A percentile compares a stretch with the other conserved stretches of the same genome.
phyloP scores from a whole-genome alignment of 1,140 invertebrate species.

The Brachionus rotundiformis region DNA sequence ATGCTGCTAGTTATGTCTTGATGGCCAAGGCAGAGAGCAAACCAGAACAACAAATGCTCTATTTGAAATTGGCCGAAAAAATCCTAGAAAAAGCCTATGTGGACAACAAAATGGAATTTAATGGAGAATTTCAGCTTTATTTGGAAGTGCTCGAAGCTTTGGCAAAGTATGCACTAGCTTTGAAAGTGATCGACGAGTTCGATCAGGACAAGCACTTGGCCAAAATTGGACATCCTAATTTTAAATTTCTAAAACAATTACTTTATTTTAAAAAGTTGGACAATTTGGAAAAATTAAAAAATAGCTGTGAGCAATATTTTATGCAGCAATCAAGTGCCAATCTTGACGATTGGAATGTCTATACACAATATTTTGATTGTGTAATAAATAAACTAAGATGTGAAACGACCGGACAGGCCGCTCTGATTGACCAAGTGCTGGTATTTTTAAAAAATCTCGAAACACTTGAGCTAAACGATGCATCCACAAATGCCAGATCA shows the following conservation, averaged over 20 bases:
- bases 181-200: conserved; percentile 12
- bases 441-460: conserved; percentile 4
- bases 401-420: neutral
- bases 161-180: neutral
- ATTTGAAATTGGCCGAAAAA: conserved; percentile 41
- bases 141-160: conserved; percentile 8
- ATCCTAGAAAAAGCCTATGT: conserved; percentile 24
- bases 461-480: neutral
- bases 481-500: neutral
- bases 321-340: neutral
- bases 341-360: conserved; percentile 34
- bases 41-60: neutral
- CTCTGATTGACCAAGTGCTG: neutral
- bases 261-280: conserved; percentile 46
- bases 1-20: conserved; percentile 44
- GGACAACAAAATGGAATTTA: conserved; percentile 49
- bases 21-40: neutral
- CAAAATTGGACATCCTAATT: conserved; percentile 44
- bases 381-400: neutral
- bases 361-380: neutral
- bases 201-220: conserved; percentile 29
- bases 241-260: conserved; percentile 14
- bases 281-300: neutral
- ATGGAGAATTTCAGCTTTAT: conserved; percentile 42
- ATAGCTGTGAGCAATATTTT: conserved; percentile 12